Base-by-base conservation (phyloP, 1,140 invertebrate species). In the Formica exsecta region DNA sequence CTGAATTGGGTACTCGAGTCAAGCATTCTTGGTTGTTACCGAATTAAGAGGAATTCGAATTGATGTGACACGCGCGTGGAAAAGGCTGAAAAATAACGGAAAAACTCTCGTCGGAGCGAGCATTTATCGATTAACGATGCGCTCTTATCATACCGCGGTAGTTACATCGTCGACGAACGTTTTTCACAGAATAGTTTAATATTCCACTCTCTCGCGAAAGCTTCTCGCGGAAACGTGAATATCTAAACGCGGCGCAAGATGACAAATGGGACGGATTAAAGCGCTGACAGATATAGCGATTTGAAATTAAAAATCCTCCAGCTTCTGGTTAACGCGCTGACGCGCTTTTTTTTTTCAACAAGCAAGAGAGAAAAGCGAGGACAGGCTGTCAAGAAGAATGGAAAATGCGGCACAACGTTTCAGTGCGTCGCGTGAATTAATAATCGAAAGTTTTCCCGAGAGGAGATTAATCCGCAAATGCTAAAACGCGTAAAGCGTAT, bases 271-370 rank as follows among this genome's bases (percentile, higher is more conserved):
- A 61, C 13, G 38, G 79, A 48, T 74, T 83, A 74, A 74, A 74
- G 59, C 38, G 79, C 66, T 61, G 68, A 83, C 79, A 61, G 79
- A 57, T 59, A 62, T 19, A 83, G 32, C 41, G 79, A 83, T 83
- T 83, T 32, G 54, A 83, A 70, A 83, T 83, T 83, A 83, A 83
- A 81, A 83, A 73, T 83, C 79, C 54, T 16, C 57, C 36, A 11
- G 38, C 66, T 61, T 48, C 7, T 70, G 68, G 41, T 83, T 74
- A 74, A 83, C 57, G 38, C 19, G 57, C 22, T 25, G 25, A 22
- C n/a, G 54, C 5, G 13, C 13, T 36, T 66, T 66, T 54, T 71
- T 79, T 74, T 79, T 57, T 38, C 44, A 54, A 3, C 3, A 54
- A 13, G 19, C 38, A 25, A 54, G 36, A 70, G 9, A 70, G 32